phyloP scores from a whole-genome alignment of 2,888 invertebrate genomes.

The Protonemura montana region DNA sequence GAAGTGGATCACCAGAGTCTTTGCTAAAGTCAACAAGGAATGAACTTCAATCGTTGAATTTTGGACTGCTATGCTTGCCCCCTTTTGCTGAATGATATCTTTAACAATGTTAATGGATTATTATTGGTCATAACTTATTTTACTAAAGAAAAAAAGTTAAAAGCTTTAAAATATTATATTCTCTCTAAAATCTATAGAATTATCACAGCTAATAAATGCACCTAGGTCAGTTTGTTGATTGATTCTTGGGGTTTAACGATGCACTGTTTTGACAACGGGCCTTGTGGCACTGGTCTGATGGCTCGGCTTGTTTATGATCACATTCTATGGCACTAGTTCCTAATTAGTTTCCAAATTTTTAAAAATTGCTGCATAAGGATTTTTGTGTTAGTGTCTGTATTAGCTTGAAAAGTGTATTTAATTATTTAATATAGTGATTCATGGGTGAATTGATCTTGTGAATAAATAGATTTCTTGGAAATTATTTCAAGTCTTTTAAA shows the following conservation, averaged over 20 bases:
- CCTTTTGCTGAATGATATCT: neutral
- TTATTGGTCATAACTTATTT: neutral
- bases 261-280: too few species aligned
- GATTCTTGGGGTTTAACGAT: too few species aligned
- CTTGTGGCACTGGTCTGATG: too few species aligned
- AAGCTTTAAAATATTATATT: neutral
- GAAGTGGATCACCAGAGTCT: too few species aligned
- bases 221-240: neutral
- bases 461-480: neutral
- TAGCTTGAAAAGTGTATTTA: neutral
- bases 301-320: neutral
- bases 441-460: neutral
- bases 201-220: neutral
- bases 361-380: neutral
- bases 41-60: too few species aligned
- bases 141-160: neutral
- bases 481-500: neutral
- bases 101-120: neutral
- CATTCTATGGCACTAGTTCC: neutral
- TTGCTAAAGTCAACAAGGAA: too few species aligned
- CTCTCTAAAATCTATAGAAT: neutral
- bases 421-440: neutral
- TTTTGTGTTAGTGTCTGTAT: neutral
- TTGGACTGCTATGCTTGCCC: neutral
- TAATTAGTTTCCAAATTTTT: neutral